These are phyloP conservation scores for Numida meleagris DNA, from an alignment of 2,113 vertebrate genomes.

Conservation along the genomic window DNA sequence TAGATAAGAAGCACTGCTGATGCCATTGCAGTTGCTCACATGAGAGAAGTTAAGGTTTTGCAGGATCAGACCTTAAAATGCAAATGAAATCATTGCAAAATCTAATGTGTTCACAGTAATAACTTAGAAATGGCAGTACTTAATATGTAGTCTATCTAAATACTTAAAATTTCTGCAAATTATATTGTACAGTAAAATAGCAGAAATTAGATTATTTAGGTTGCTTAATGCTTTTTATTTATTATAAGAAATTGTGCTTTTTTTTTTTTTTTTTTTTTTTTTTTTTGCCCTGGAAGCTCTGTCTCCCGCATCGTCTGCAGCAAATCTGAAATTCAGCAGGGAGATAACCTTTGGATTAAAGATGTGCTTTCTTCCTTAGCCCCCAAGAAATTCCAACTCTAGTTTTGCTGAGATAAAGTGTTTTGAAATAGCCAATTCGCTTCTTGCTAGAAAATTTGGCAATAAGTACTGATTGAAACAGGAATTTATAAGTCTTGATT, in stretches of 20 bases:
- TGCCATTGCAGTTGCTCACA: not conserved
- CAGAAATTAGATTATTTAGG: not conserved
- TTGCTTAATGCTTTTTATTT: not conserved
- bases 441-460: slow-evolving; percentile 35
- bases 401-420: slow-evolving; percentile 58
- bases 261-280: not conserved
- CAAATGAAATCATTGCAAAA: not conserved
- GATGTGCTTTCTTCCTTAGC: slow-evolving; percentile 34
- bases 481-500: slow-evolving; percentile 21
- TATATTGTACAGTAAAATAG: not conserved
- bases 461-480: slow-evolving; percentile 31
- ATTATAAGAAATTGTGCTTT: not conserved
- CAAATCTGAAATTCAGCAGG: slow-evolving; percentile 59
- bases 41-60: not conserved
- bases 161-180: not conserved
- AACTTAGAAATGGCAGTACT: not conserved
- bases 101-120: not conserved
- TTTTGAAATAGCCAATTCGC: slow-evolving; percentile 45
- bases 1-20: not conserved
- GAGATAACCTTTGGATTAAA: slow-evolving; percentile 53
- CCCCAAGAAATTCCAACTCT: slow-evolving; percentile 50
- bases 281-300: not conserved
- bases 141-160: not conserved
- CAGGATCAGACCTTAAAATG: slow-evolving; percentile 25
- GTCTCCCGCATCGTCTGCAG: not conserved